phyloP scores from a whole-genome alignment of 2,888 invertebrate genomes.

The Diarsia mendica region DNA sequence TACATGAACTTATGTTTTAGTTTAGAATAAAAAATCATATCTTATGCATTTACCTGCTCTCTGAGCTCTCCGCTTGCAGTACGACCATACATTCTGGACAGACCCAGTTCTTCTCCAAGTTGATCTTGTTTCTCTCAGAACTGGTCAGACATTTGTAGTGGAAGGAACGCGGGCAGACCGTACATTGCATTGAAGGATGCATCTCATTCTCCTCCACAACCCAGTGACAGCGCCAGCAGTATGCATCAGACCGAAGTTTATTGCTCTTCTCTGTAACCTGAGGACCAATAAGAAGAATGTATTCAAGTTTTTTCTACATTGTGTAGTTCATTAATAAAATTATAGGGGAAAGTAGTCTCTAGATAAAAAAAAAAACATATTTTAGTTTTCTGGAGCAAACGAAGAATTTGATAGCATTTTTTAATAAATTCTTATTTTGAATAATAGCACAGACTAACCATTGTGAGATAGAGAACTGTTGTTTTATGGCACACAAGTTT shows the following conservation, averaged over 20 bases:
- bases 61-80: slow-evolving; percentile 93
- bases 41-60: slow-evolving; percentile 91
- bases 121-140: slow-evolving; percentile 85
- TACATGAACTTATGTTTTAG: no score
- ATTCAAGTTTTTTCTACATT: background rate
- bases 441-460: slow-evolving; percentile 40
- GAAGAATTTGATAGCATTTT: background rate
- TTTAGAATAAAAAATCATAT: no score
- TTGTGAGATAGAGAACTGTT: slow-evolving; percentile 24
- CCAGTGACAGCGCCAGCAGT: slow-evolving; percentile 98
- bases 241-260: slow-evolving; percentile 91
- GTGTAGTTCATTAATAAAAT: background rate
- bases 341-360: background rate
- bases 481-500: slow-evolving; percentile 26
- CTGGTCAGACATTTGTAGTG: slow-evolving; percentile 94
- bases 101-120: slow-evolving; percentile 91
- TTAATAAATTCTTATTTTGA: background rate
- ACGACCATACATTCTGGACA: slow-evolving; percentile 96
- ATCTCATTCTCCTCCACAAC: slow-evolving; percentile 88
- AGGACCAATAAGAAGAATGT: slow-evolving; percentile 33
- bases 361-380: background rate
- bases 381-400: background rate
- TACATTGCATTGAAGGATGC: slow-evolving; percentile 91
- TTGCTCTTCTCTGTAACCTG: slow-evolving; percentile 71
- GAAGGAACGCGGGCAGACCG: slow-evolving; percentile 95